Evolutionary conservation across 1,140 invertebrate species (phyloP).

Genomic region (Drosophila funebris): DNA sequence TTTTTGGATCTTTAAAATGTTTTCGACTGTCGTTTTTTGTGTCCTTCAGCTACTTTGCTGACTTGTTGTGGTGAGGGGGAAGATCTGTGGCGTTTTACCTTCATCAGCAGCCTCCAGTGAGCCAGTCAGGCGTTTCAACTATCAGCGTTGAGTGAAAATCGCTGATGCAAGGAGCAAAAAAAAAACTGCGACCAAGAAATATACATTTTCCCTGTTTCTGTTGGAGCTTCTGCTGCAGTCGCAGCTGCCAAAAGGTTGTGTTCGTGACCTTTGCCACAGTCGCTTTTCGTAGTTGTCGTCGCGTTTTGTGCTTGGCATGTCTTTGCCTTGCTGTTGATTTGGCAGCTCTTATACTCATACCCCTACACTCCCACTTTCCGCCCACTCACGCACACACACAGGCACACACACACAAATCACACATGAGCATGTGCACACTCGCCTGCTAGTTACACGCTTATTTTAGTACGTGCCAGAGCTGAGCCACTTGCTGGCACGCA

Average conservation of each 20-base stretch:
- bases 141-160: slow-evolving; percentile 77
- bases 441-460: slow-evolving; percentile 50
- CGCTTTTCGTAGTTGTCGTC: slow-evolving; percentile 72
- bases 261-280: slow-evolving; percentile 76
- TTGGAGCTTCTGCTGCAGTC: slow-evolving; percentile 9
- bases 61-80: neutral
- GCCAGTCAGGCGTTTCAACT: slow-evolving; percentile 56
- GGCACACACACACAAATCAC: slow-evolving; percentile 7
- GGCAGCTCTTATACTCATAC: slow-evolving; percentile 36
- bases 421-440: slow-evolving; percentile 15
- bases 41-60: slow-evolving; percentile 18
- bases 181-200: slow-evolving; percentile 9
- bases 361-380: neutral
- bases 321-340: slow-evolving; percentile 71
- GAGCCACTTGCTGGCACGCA: slow-evolving; percentile 54
- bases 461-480: slow-evolving; percentile 57
- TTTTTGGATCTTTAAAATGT: slow-evolving; percentile 39
- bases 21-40: too few relatives aligned
- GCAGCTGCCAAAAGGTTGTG: slow-evolving; percentile 76
- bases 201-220: slow-evolving; percentile 39
- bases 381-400: slow-evolving; percentile 47
- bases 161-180: slow-evolving; percentile 61
- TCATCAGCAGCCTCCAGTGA: slow-evolving; percentile 39
- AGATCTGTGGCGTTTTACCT: slow-evolving; percentile 10
- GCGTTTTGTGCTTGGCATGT: slow-evolving; percentile 64